Evolutionary conservation across 2,113 vertebrate genomes (phyloP), one percentile per base, ranked within the genome.

Genomic region (Crypturellus undulatus): DNA sequence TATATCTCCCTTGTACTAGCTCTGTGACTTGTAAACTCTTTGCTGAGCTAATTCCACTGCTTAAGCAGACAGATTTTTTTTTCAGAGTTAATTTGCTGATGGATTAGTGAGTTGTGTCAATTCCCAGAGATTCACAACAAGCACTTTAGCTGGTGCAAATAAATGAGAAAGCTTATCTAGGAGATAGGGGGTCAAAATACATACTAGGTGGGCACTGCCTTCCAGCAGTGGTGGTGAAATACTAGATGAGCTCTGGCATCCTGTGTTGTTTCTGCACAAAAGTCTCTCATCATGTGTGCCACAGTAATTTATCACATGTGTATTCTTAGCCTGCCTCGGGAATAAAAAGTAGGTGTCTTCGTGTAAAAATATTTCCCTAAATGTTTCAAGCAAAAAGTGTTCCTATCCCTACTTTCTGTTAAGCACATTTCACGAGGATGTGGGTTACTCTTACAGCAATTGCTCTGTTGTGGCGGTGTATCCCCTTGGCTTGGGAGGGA

Each of bases 181-280:
- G 58, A 56, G 43, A 10, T 26, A 59, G 17, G 7, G 19, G 7
- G 9, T 62, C 12, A 58, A 58, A 58, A 58, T 58, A 58, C 10
- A 12, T 21, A 32, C 54, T 58, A 58, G 54, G 17, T 58, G 54
- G 32, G 54, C 28, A 10, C 30, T 58, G 54, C 26, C 3, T 90
- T 89, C 63, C 75, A 72, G 8, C 22, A 69, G 25, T 8, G 17
- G 10, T 32, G 76, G 62, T 0, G 2, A 69, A 84, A 71, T 28
- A 0, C 21, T 65, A n/a, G 58, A 42, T 8, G 6, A 16, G 9
- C 28, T 89, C 28, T 34, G 42, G 7, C 0, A 0, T 15, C 47
- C 70, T 63, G n/a, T 42, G 87, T 30, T 47, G 45, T 21, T 68
- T 84, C 42, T 81, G 58, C 10, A 14, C 38, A 19, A 32, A 26